phyloP scores from a whole-genome alignment of 2,797 vertebrate species.

The Platalea minor region DNA sequence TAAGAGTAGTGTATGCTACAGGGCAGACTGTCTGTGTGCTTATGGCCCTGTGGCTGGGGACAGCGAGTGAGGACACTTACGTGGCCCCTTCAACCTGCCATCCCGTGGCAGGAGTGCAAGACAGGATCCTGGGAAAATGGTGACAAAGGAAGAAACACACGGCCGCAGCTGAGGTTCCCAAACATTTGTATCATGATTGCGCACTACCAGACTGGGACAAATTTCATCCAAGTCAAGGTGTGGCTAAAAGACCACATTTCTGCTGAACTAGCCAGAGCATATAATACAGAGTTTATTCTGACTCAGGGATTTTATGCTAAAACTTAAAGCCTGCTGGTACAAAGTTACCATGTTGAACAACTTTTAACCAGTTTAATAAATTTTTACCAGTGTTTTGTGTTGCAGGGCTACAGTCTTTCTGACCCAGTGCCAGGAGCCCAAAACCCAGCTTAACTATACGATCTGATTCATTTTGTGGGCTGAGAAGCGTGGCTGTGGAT shows the following conservation, averaged over 20 bases:
- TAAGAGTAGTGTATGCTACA: not conserved
- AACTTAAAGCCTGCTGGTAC: not conserved
- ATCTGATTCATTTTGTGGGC: not conserved
- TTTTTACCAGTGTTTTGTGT: not conserved
- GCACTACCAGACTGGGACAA: not conserved
- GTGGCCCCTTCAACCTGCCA: not conserved
- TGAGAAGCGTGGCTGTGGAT: not conserved
- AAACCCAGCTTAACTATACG: not conserved
- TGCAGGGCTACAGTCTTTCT: not conserved
- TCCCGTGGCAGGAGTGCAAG: not conserved
- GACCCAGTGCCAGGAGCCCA: not conserved
- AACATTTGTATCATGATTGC: fast-evolving
- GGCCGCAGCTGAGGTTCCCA: not conserved
- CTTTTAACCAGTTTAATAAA: not conserved
- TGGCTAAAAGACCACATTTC: not conserved
- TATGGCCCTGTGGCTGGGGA: not conserved
- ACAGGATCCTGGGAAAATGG: not conserved
- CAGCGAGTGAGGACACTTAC: not conserved
- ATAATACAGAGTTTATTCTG: not conserved
- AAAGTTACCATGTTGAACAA: fast-evolving
- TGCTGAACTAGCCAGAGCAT: not conserved
- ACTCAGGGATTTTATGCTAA: not conserved
- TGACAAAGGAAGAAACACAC: not conserved
- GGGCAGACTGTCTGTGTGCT: not conserved
- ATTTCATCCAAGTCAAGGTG: not conserved